These are phyloP conservation scores for Lampris incognitus DNA, from an alignment of 2,113 vertebrate species.

Conservation along the genomic window DNA sequence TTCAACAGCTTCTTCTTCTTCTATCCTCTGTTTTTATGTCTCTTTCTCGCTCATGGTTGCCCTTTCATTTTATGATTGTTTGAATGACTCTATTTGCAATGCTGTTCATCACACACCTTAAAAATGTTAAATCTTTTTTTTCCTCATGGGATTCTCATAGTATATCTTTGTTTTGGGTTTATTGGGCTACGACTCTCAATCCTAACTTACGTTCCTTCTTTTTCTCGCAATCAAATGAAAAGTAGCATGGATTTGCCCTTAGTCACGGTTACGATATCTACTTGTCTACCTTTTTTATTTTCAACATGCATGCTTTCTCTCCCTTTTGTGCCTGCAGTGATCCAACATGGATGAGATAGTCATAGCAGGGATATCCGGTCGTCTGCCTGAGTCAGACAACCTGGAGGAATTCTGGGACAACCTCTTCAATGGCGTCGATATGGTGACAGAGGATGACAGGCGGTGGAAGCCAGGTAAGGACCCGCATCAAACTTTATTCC, in stretches of 20 bases:
- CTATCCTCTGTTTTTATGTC: background rate
- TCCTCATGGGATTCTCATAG: background rate
- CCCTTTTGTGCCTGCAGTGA: constrained; percentile 35
- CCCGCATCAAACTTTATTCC: background rate
- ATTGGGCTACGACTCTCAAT: background rate
- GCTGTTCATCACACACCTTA: background rate
- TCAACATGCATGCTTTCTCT: constrained; percentile 7
- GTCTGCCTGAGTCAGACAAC: constrained; percentile 92
- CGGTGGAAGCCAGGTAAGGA: constrained; percentile 93
- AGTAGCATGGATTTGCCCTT: too few species aligned
- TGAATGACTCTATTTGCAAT: background rate
- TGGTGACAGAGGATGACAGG: constrained; percentile 96
- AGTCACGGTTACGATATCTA: too few species aligned
- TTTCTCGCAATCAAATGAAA: too few species aligned
- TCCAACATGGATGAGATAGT: constrained; percentile 93
- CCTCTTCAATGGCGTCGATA: constrained; percentile 92
- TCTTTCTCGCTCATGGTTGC: background rate
- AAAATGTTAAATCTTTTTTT: background rate
- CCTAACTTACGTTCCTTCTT: background rate
- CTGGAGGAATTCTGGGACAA: constrained; percentile 98
- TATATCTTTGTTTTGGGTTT: background rate
- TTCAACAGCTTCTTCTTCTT: too few species aligned
- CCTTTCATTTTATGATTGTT: background rate
- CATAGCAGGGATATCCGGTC: constrained; percentile 94
- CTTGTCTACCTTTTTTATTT: background rate